Conservation (phyloP, 2,797 vertebrate genomes). For the Pseudomugil gertrudae region DNA sequence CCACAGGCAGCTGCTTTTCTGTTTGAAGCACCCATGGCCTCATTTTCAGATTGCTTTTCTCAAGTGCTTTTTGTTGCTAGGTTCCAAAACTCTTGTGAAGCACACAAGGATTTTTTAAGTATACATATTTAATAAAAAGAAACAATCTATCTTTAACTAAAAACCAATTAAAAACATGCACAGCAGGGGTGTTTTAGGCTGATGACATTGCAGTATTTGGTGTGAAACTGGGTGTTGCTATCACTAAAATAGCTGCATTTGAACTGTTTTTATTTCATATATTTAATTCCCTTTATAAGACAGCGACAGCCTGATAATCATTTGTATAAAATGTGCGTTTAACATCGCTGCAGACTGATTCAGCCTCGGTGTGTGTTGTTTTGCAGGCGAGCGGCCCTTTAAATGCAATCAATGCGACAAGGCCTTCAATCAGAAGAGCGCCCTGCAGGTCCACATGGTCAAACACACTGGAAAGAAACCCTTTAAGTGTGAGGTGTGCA, state of each 20-base stretch:
- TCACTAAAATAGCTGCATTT: no score
- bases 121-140: no score
- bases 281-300: neutral
- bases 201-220: neutral
- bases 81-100: neutral
- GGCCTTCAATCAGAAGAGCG: constrained; percentile 99
- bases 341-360: neutral
- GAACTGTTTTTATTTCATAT: neutral
- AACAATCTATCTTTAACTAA: no score
- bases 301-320: no score
- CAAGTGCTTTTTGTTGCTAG: neutral
- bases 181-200: neutral
- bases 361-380: neutral
- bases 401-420: constrained; percentile 93
- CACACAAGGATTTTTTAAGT: neutral
- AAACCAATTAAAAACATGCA: neutral
- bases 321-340: neutral
- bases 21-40: neutral
- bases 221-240: neutral
- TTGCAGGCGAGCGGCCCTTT: constrained; percentile 93
- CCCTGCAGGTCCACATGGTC: constrained; percentile 96
- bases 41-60: neutral
- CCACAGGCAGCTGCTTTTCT: neutral
- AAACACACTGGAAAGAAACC: constrained; percentile 98
- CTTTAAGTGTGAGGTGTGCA: constrained; percentile 94